Conservation (phyloP, 2,113 vertebrate genomes). For the Elanoides forficatus region DNA sequence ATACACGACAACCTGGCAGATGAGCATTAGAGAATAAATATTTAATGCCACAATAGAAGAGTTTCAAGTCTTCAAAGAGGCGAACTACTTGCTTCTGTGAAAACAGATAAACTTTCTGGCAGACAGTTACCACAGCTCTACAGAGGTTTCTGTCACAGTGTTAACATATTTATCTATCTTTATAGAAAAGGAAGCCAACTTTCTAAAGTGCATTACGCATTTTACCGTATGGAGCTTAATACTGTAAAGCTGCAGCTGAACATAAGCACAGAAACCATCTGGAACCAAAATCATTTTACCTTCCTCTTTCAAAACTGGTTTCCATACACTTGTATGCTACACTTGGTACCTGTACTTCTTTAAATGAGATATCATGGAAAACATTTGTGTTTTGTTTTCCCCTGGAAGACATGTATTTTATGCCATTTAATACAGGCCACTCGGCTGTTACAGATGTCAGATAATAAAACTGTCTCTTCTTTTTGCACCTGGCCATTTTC, state of each 20-base stretch:
- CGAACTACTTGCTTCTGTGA: not conserved
- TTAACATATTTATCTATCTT: not conserved
- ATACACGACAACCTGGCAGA: not conserved
- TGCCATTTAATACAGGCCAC: not conserved
- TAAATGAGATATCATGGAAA: not conserved
- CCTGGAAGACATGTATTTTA: not conserved
- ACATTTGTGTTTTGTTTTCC: not conserved
- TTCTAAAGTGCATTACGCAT: fast-evolving
- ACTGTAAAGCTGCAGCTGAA: not conserved
- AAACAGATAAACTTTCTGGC: not conserved
- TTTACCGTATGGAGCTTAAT: fast-evolving
- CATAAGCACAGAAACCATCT: not conserved
- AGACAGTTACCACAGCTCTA: not conserved
- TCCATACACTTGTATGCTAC: not conserved
- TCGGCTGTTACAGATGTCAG: not conserved
- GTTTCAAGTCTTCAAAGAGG: constrained; percentile 3
- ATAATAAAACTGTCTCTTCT: not conserved
- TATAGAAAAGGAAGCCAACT: not conserved
- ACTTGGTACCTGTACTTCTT: not conserved
- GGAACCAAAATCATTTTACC: not conserved
- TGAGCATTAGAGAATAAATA: not conserved
- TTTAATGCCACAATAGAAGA: not conserved
- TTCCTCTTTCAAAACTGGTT: not conserved
- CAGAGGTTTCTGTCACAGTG: no score
- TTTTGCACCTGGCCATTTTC: not conserved